phyloP scores from a whole-genome alignment of 2,113 vertebrate genomes.

The Nibea coibor region DNA sequence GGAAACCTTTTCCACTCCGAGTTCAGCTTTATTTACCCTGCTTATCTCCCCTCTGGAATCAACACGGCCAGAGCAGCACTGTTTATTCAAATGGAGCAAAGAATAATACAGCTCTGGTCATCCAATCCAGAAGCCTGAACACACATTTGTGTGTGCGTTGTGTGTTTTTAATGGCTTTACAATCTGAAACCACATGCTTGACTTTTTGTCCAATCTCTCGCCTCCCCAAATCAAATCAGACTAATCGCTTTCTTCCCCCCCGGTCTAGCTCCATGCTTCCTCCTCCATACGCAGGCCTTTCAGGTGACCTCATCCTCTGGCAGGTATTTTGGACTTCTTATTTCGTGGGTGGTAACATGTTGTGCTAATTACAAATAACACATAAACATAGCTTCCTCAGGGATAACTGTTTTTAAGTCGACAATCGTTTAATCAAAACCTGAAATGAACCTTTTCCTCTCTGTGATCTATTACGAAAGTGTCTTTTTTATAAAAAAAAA shows the following conservation, averaged over 20 bases:
- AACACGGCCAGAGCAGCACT: slow-evolving; percentile 38
- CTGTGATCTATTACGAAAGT: background rate
- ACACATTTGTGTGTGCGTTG: slow-evolving; percentile 34
- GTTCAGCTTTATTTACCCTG: slow-evolving; percentile 70
- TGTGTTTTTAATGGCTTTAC: slow-evolving; percentile 51
- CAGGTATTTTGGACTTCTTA: background rate
- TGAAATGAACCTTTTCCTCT: background rate
- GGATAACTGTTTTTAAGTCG: no score
- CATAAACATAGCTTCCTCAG: no score
- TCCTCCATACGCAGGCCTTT: background rate
- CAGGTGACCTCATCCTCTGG: background rate
- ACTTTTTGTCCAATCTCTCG: slow-evolving; percentile 47
- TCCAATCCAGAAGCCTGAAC: slow-evolving; percentile 54
- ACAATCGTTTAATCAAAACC: no score
- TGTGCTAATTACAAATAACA: slow-evolving; percentile 15
- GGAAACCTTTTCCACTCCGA: slow-evolving; percentile 47
- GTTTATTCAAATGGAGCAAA: slow-evolving; percentile 68
- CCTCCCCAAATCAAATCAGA: slow-evolving; percentile 21
- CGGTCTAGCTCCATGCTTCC: background rate
- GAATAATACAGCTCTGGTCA: slow-evolving; percentile 54
- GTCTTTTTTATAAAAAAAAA: no score
- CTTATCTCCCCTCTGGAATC: slow-evolving; percentile 70
- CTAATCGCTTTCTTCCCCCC: slow-evolving; percentile 4
- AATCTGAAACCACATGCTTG: slow-evolving; percentile 57
- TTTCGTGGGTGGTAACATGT: slow-evolving; percentile 12